Conservation (phyloP, 2,113 vertebrate species). For the Cardinalis cardinalis region DNA sequence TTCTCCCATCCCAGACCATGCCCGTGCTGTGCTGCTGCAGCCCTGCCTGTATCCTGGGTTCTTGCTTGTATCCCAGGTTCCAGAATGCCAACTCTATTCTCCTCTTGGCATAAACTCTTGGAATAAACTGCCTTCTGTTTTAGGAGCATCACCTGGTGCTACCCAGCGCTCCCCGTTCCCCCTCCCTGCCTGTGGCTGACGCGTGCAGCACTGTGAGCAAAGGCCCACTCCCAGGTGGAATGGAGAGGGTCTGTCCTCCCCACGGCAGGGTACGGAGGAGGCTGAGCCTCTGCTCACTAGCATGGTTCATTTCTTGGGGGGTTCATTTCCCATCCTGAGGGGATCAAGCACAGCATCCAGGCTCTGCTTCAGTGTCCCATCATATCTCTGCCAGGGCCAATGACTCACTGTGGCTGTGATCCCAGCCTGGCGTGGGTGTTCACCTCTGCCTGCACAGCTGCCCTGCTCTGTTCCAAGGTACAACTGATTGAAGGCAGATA, state of each 20-base stretch:
- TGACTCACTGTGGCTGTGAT: not conserved
- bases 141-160: accelerated
- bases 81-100: accelerated
- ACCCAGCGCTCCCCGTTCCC: not conserved
- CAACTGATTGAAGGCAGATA: not conserved
- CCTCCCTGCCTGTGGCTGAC: not conserved
- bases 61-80: not conserved
- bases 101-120: not conserved
- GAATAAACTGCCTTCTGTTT: not conserved
- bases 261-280: accelerated
- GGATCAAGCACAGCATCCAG: not conserved
- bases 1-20: not conserved
- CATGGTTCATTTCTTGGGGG: accelerated
- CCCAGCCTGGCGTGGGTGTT: accelerated
- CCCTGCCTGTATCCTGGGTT: not conserved
- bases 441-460: not conserved
- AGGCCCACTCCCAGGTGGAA: not conserved
- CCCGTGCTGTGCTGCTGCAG: not conserved
- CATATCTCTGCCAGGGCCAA: not conserved
- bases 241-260: not conserved
- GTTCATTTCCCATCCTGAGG: not conserved
- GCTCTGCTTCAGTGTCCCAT: not conserved
- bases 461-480: not conserved
- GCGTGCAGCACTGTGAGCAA: not conserved
- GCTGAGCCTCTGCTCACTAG: not conserved